Evolutionary conservation across 2,113 vertebrate genomes (phyloP), one percentile per base, ranked within the genome.

Genomic region (Phoxinus phoxinus): DNA sequence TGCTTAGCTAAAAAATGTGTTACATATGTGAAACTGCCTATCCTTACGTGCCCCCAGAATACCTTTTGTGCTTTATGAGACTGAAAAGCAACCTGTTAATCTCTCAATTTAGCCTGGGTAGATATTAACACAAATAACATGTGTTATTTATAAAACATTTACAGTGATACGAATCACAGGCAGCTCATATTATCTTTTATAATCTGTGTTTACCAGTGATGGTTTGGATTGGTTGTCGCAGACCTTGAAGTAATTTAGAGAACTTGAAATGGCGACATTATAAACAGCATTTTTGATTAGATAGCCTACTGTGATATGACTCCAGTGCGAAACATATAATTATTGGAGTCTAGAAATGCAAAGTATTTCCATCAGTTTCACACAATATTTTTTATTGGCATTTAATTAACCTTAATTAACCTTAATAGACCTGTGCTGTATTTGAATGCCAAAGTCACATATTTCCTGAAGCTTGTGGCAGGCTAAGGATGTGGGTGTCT

Each of bases 381-480:
- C 83, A 85, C 63, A 63, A 65, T 13, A 59, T 3, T 23, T 83
- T 82, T 73, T 69, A 82, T 53, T 69, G 63, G 56, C 25, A 58
- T 86, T 63, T 84, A 88, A 88, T 86, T 84, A 79, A 86, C 84
- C 74, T 88, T 86, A 88, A 84, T 88, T 86, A 86, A 74, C 63
- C 86, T 86, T 82, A 69, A 69, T 69, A 53, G 80, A 69, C 17
- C 44, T 79, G 25, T 81, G 67, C 44, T 77, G 74, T 81, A 72
- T 77, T 87, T 75, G 46, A 82, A 48, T 69, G 12, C 69, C 80
- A 71, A 79, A 56, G 37, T 78, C 53, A 41, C 59, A 61, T 81
- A 56, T 78, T 84, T 84, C 65, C 25, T 44, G 41, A 86, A 84
- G 67, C 41, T 69, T 86, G 58, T 75, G 76, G 56, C 76, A 56